Percentiles rank a stretch among this genome's conserved stretches.
Conservation (phyloP, 2,113 vertebrate species). For the Athene cunicularia region DNA sequence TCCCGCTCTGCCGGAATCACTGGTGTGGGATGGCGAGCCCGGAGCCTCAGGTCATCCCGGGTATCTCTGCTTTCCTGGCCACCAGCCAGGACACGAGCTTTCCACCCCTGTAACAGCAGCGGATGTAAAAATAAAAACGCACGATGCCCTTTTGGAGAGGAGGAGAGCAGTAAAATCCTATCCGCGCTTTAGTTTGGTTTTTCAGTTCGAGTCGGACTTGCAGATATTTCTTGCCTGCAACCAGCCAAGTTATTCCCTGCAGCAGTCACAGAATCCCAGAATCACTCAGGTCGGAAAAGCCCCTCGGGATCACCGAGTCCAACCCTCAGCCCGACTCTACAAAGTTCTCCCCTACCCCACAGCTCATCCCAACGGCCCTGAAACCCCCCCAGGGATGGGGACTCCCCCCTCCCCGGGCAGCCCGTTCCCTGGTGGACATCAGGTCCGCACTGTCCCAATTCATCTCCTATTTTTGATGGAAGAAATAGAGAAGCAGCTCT, state of each 20-base stretch:
- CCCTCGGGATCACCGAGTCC: no score
- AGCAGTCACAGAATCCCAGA: no score
- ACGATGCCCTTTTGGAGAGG: accelerated
- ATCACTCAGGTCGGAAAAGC: no score
- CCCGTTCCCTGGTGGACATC: background rate
- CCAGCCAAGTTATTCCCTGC: background rate
- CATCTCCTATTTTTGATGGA: background rate
- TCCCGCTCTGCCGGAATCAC: background rate
- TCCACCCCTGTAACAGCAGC: background rate
- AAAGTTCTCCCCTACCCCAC: no score
- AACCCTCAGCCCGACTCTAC: no score
- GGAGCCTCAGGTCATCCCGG: background rate
- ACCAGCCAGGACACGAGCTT: background rate
- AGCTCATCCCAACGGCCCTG: no score
- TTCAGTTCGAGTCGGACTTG: accelerated
- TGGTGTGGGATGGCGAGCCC: accelerated
- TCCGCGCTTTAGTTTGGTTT: background rate
- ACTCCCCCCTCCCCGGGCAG: no score
- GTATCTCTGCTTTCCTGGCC: background rate
- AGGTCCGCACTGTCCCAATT: background rate
- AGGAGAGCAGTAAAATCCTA: background rate
- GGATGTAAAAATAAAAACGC: background rate
- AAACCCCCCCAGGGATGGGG: no score
- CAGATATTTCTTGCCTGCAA: background rate
- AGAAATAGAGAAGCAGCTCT: background rate